These are phyloP conservation scores for Diorhabda elongata DNA, from an alignment of 1,140 invertebrate species.

Conservation along the genomic window DNA sequence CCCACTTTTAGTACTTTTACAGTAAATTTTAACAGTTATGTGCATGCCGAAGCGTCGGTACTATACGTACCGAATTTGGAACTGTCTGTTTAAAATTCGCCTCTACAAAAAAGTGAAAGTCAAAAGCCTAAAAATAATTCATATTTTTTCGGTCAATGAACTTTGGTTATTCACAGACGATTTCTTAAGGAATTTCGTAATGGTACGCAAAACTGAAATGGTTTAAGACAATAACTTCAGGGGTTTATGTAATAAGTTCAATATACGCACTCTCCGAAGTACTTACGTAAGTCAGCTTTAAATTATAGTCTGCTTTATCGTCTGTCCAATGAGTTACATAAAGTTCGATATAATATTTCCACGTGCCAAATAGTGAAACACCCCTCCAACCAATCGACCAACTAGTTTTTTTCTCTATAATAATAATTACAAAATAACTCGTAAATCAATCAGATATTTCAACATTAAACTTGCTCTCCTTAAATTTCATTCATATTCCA, in stretches of 20 bases:
- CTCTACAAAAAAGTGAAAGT: slow-evolving; percentile 45
- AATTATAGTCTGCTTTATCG: no score
- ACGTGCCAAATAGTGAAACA: no score
- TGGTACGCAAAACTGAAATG: slow-evolving; percentile 34
- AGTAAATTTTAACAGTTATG: not conserved
- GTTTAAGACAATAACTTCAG: slow-evolving; percentile 21
- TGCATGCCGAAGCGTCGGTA: not conserved
- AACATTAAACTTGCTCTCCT: no score
- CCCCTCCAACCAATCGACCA: no score
- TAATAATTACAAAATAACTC: no score
- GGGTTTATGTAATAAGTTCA: slow-evolving; percentile 20
- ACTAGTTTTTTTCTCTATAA: no score
- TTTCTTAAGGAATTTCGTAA: slow-evolving; percentile 43
- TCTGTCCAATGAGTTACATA: no score
- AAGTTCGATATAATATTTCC: no score
- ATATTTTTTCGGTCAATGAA: slow-evolving; percentile 38
- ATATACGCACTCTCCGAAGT: slow-evolving; percentile 20
- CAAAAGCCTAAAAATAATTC: slow-evolving; percentile 37
- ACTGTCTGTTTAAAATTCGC: slow-evolving; percentile 29
- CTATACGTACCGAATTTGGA: not conserved
- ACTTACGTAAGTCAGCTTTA: slow-evolving; percentile 13
- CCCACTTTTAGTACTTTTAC: not conserved
- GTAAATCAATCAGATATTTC: no score
- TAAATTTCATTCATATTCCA: no score
- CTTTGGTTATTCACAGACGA: slow-evolving; percentile 32